A percentile compares a stretch with the other conserved stretches of the same genome.
Conservation (phyloP, 2,113 vertebrate genomes). For the Centropus unirufus region DNA sequence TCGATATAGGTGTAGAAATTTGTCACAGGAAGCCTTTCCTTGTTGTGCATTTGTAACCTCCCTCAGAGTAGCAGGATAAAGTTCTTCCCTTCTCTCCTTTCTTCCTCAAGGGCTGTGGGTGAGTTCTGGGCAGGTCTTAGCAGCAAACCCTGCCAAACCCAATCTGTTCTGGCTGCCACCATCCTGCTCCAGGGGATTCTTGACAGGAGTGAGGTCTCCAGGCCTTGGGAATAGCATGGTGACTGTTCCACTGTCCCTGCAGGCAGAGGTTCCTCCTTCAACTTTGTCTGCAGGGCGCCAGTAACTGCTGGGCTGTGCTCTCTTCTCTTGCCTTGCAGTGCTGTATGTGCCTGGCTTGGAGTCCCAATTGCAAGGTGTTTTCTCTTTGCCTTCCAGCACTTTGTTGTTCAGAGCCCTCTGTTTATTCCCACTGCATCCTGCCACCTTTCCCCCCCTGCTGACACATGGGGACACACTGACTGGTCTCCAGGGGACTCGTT, state of each 20-base stretch:
- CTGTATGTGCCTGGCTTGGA: background rate
- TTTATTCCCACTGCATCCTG: background rate
- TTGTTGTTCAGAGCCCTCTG: background rate
- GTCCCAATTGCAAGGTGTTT: background rate
- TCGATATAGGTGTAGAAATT: background rate
- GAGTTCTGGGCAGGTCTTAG: background rate
- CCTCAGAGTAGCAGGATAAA: background rate
- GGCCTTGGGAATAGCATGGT: background rate
- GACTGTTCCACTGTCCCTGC: background rate
- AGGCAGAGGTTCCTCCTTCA: background rate
- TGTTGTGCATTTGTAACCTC: background rate
- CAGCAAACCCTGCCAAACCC: background rate
- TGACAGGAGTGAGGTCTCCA: background rate
- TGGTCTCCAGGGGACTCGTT: background rate
- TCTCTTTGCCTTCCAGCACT: background rate
- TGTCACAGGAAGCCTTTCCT: background rate
- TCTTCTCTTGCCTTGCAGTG: background rate
- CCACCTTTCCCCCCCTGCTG: fast-evolving
- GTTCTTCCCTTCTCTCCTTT: background rate
- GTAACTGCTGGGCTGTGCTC: background rate
- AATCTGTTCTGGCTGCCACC: background rate
- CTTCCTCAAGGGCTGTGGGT: background rate
- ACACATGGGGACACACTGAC: fast-evolving
- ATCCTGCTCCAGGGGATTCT: background rate
- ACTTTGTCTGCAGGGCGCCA: fast-evolving